Percentiles rank a stretch among this genome's conserved stretches.
Conservation (phyloP, 53 echinoderm and acorn worm genomes). For the Luidia sarsii region DNA sequence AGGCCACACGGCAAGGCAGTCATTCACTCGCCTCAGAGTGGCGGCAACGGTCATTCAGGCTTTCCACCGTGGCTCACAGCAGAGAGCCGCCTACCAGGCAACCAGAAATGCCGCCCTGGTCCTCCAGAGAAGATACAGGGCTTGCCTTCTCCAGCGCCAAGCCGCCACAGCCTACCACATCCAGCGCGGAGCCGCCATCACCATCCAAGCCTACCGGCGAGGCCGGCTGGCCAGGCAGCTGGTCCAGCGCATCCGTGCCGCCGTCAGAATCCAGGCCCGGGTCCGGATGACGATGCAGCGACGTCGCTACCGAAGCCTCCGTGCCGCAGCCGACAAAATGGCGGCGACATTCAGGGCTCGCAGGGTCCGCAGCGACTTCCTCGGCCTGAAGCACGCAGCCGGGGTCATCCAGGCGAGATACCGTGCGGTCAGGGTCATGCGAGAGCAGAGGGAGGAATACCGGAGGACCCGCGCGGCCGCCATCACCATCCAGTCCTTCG, state of each 20-base stretch:
- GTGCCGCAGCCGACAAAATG: constrained; percentile 59
- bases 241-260: constrained; percentile 54
- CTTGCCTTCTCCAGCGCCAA: constrained; percentile 36
- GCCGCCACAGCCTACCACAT: constrained; percentile 42
- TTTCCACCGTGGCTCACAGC: constrained; percentile 37
- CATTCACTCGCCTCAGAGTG: constrained; percentile 35
- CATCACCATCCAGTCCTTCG: constrained; percentile 68
- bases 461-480: constrained; percentile 38
- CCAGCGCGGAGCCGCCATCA: constrained; percentile 29
- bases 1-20: constrained; percentile 31
- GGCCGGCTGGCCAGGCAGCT: constrained; percentile 45
- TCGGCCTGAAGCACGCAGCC: constrained; percentile 39
- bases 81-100: constrained; percentile 43
- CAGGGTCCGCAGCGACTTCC: constrained; percentile 43
- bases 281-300: constrained; percentile 68
- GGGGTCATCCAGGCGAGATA: constrained; percentile 63
- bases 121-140: constrained; percentile 73
- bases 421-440: constrained; percentile 27
- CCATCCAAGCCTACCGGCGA: constrained; percentile 60
- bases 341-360: constrained; percentile 63
- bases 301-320: constrained; percentile 37
- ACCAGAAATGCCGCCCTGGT: constrained; percentile 41
- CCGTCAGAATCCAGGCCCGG: constrained; percentile 75
- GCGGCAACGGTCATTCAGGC: constrained; percentile 71
- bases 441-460: constrained; percentile 37